Conservation (phyloP, 1,140 invertebrate genomes). For the Polyergus mexicanus region DNA sequence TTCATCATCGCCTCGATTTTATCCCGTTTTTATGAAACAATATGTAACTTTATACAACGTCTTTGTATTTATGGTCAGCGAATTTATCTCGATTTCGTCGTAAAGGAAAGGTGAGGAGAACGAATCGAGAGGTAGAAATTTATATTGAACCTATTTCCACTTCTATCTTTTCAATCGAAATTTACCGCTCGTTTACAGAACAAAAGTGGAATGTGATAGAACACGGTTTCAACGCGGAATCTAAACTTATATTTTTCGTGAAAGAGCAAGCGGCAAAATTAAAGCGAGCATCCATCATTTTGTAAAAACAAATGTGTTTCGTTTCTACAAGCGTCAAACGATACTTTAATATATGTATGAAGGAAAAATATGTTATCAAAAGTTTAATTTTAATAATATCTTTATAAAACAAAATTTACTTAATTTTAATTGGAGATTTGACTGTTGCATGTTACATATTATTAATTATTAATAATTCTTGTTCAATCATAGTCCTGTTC, state of each 20-base stretch:
- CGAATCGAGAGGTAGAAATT: conserved; percentile 72
- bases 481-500: neutral
- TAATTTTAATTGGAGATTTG: neutral
- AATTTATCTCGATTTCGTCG: conserved; percentile 61
- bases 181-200: conserved; percentile 59
- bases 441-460: neutral
- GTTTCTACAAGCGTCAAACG: neutral
- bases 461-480: neutral
- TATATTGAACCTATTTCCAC: conserved; percentile 59
- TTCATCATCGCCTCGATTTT: conserved; percentile 25
- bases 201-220: conserved; percentile 10
- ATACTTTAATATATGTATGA: conserved; percentile 18
- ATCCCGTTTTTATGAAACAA: conserved; percentile 52
- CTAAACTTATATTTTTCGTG: neutral
- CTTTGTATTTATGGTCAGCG: conserved; percentile 67
- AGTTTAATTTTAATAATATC: neutral
- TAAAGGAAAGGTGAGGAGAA: conserved; percentile 14
- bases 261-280: neutral
- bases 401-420: neutral
- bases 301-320: neutral
- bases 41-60: conserved; percentile 63
- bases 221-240: neutral
- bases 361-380: conserved; percentile 1
- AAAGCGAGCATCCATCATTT: neutral
- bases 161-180: conserved; percentile 42